Evolutionary conservation across 2,113 vertebrate species (phyloP).

Genomic region (Pterocles gutturalis): DNA sequence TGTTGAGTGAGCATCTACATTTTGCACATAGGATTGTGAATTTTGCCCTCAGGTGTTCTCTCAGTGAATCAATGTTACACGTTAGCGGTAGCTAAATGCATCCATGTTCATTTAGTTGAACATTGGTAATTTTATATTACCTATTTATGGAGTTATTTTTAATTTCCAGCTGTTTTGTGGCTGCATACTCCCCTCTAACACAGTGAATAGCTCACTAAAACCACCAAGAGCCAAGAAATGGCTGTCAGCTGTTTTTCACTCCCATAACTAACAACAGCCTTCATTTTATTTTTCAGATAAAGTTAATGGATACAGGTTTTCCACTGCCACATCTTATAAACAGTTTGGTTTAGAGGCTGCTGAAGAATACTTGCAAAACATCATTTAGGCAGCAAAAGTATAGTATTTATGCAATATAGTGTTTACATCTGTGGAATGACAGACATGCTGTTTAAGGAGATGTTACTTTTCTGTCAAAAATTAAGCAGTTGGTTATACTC

Average conservation of each 20-base stretch:
- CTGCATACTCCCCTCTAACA: neutral
- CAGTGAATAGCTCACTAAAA: conserved; percentile 18
- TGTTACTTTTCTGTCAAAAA: conserved; percentile 14
- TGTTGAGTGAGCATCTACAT: neutral
- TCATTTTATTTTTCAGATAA: conserved; percentile 53
- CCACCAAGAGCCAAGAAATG: conserved; percentile 6
- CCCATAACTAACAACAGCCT: conserved; percentile 20
- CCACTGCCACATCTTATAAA: conserved; percentile 1
- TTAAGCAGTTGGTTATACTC: neutral
- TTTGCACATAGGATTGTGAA: neutral
- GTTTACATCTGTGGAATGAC: neutral
- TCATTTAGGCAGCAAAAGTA: neutral
- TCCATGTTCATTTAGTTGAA: neutral
- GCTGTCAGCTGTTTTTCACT: conserved; percentile 44
- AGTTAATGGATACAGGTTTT: conserved; percentile 35
- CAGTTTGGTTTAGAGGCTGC: neutral
- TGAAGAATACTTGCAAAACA: neutral
- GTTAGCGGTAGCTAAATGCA: neutral
- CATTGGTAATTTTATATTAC: neutral
- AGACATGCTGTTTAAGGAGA: neutral
- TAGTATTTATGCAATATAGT: neutral
- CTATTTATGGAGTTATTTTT: conserved; percentile 30
- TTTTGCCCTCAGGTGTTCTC: neutral
- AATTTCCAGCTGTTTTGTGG: conserved; percentile 10
- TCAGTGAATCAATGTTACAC: neutral